Percentiles rank a stretch among this genome's conserved stretches.
These are phyloP conservation scores for Drosophila albomicans DNA, from an alignment of 1,140 invertebrate genomes.

Conservation along the genomic window DNA sequence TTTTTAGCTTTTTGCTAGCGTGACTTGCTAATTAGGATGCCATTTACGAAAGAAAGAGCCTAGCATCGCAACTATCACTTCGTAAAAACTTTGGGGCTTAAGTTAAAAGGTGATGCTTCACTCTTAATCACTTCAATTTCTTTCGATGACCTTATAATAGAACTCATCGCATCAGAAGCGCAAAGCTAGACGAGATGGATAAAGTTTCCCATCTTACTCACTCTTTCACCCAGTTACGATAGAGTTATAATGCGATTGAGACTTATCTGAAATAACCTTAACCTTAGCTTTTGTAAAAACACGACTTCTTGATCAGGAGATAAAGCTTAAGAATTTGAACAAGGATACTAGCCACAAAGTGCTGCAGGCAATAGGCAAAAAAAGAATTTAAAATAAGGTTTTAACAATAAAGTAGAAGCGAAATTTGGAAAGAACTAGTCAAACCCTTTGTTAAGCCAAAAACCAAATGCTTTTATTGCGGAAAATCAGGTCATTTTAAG, in stretches of 20 bases:
- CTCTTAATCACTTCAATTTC: slow-evolving; percentile 76
- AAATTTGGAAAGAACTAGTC: too few relatives aligned
- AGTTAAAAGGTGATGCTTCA: slow-evolving; percentile 74
- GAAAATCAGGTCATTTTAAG: slow-evolving; percentile 59
- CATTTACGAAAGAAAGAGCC: too few relatives aligned
- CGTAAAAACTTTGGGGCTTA: slow-evolving; percentile 52
- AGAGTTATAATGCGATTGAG: slow-evolving; percentile 37
- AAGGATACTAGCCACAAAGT: slow-evolving; percentile 12
- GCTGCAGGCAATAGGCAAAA: neutral
- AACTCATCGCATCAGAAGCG: slow-evolving; percentile 63
- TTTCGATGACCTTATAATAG: slow-evolving; percentile 63
- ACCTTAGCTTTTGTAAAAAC: slow-evolving; percentile 37
- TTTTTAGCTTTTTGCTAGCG: too few relatives aligned
- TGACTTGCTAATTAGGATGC: too few relatives aligned
- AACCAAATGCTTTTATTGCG: slow-evolving; percentile 66
- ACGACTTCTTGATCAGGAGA: slow-evolving; percentile 30
- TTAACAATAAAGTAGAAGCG: too few relatives aligned
- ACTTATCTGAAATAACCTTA: slow-evolving; percentile 17
- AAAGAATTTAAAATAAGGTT: too few relatives aligned
- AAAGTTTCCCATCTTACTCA: neutral
- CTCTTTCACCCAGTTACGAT: slow-evolving; percentile 13
- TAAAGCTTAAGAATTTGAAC: slow-evolving; percentile 19
- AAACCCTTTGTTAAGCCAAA: neutral
- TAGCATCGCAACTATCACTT: too few relatives aligned
- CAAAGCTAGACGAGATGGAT: neutral